Base-by-base conservation (phyloP, 2,888 invertebrate species). In the Lagria hirta region DNA sequence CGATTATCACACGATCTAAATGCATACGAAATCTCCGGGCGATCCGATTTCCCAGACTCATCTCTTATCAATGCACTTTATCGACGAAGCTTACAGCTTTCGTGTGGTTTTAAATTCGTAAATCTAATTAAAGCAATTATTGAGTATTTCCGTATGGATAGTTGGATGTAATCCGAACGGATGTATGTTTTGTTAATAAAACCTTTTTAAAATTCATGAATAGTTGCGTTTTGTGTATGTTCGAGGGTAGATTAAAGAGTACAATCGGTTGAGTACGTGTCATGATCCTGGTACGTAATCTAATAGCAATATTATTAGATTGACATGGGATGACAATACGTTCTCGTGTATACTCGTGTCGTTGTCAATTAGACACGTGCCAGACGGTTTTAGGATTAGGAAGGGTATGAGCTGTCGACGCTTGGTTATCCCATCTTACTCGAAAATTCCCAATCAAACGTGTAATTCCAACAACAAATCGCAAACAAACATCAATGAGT, bases 281-380 rank as follows among this genome's bases (percentile, higher is more conserved):
- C 51, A 56, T 59, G 49, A 55, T 57, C 56, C 58, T 43, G 48
- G 43, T 48, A 51, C 56, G 54, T 63, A 66, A 66, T 66, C 66
- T 65, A 66, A 66, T 66, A 59, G 64, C 61, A 63, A 65, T 65
- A 66, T n/a, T n/a, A n/a, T 68, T 66, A 59, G 54, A 58, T 54
- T 53, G 57, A 57, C 55, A 54, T 51, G 47, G 54, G 54, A 54
- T 52, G 56, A 60, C 58, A 61, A 61, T 61, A 50, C 52, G 38
- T 54, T 52, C 59, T 61, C 54, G 49, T 55, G 52, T 51, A 49
- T 52, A 52, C 57, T 56, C 58, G 61, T 61, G 61, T 58, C 57
- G 52, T 58, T 60, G 60, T 58, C 58, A 58, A 60, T 60, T 57
- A 54, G 52, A 47, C 60, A 54, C 58, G 61, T 61, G 61, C 54